Conservation (phyloP, 2,888 invertebrate species). For the Digitonthophagus gazella region DNA sequence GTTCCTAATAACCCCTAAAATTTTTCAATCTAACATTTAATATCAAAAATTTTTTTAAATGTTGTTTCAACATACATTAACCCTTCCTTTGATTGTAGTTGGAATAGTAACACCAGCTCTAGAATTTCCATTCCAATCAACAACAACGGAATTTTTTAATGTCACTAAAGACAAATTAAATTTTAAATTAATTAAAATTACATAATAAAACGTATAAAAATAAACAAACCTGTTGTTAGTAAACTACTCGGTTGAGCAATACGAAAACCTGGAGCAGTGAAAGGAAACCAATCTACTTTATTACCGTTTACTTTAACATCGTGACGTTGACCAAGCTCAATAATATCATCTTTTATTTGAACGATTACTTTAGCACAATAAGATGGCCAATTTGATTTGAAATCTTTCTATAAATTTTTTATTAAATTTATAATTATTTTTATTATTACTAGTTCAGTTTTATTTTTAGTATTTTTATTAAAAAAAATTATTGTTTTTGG, state of each 20-base stretch:
- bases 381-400: slow-evolving; percentile 7
- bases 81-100: slow-evolving; percentile 5
- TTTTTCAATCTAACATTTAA: not conserved
- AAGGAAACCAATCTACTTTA: slow-evolving; percentile 9
- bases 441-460: too few species aligned
- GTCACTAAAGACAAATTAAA: slow-evolving; percentile 4
- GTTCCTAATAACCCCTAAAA: slow-evolving; percentile 21
- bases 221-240: slow-evolving; percentile 51
- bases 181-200: not conserved
- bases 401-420: slow-evolving; percentile 17
- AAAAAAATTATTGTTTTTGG: too few species aligned
- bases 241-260: slow-evolving; percentile 63
- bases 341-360: not conserved
- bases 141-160: slow-evolving; percentile 11
- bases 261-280: not conserved
- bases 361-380: slow-evolving; percentile 2
- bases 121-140: slow-evolving; percentile 15
- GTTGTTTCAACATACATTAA: slow-evolving; percentile 8
- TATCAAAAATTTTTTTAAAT: not conserved
- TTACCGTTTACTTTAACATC: slow-evolving; percentile 3
- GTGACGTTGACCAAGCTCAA: slow-evolving; percentile 6
- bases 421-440: too few species aligned
- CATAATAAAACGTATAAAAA: not conserved
- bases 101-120: slow-evolving; percentile 7
- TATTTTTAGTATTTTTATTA: too few species aligned